These are phyloP conservation scores for Temnothorax rugatulus DNA, from an alignment of 2,888 invertebrate species.

Conservation along the genomic window DNA sequence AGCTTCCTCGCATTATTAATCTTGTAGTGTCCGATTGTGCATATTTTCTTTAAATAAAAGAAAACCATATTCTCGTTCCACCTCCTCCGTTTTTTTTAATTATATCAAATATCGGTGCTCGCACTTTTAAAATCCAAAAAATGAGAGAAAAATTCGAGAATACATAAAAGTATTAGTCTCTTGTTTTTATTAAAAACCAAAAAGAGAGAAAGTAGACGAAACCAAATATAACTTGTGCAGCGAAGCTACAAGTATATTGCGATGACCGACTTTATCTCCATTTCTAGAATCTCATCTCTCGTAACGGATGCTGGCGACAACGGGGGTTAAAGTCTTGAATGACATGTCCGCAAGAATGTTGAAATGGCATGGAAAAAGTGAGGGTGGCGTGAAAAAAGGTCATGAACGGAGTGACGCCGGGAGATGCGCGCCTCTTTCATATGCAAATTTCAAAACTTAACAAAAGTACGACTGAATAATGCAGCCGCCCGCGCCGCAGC, in stretches of 20 bases:
- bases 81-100: not conserved
- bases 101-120: not conserved
- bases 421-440: constrained; percentile 75
- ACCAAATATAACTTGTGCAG: not conserved
- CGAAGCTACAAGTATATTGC: not conserved
- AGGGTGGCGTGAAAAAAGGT: constrained; percentile 67
- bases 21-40: constrained; percentile 48
- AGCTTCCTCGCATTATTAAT: constrained; percentile 69
- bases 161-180: not conserved
- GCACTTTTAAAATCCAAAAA: not conserved
- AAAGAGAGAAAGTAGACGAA: not conserved
- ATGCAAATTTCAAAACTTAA: constrained; percentile 81
- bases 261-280: not conserved
- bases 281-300: constrained; percentile 28
- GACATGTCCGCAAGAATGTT: constrained; percentile 19
- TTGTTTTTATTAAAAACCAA: constrained; percentile 3
- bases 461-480: constrained; percentile 80
- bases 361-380: constrained; percentile 4
- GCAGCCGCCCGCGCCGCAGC: constrained; percentile 55
- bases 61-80: not conserved
- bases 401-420: constrained; percentile 78
- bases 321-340: constrained; percentile 32
- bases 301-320: constrained; percentile 5
- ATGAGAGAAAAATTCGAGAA: not conserved
- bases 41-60: constrained; percentile 37